phyloP scores from a whole-genome alignment of 2,113 vertebrate genomes.

The Salvator merianae region DNA sequence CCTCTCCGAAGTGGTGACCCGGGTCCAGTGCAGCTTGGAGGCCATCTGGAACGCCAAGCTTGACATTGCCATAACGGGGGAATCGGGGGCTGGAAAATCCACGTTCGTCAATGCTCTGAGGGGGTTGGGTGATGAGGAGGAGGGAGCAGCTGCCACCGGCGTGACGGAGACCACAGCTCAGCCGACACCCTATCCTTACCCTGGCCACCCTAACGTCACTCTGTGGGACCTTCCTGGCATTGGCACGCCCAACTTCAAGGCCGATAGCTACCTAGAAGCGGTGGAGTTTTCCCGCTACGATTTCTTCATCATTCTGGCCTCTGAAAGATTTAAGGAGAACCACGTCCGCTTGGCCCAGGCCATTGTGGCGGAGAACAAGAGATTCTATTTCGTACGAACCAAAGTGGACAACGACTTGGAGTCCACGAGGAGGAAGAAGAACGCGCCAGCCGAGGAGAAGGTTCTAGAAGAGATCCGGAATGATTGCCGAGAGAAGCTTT shows the following conservation, averaged over 20 bases:
- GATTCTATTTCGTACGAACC: conserved; percentile 61
- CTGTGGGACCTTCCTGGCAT: conserved; percentile 73
- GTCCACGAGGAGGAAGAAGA: neutral
- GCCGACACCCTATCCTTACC: conserved; percentile 59
- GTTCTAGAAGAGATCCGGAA: conserved; percentile 38
- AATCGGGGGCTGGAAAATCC: conserved; percentile 16
- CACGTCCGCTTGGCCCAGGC: conserved; percentile 60
- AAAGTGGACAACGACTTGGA: conserved; percentile 49
- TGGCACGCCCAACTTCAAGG: conserved; percentile 5
- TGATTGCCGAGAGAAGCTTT: conserved; percentile 59
- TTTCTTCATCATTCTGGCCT: conserved; percentile 70
- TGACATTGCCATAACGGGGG: conserved; percentile 55
- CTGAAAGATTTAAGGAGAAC: conserved; percentile 54
- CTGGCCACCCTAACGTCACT: conserved; percentile 67
- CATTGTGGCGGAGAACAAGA: conserved; percentile 56
- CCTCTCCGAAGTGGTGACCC: conserved; percentile 63
- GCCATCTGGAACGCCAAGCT: conserved; percentile 61
- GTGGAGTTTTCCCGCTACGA: conserved; percentile 63
- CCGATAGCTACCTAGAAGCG: conserved; percentile 9
- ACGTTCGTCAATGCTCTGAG: conserved; percentile 70
- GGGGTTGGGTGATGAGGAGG: conserved; percentile 55
- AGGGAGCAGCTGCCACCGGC: conserved; percentile 48
- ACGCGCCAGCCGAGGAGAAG: conserved; percentile 19
- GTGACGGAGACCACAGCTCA: conserved; percentile 41
- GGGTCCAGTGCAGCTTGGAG: conserved; percentile 67